Base-by-base conservation (phyloP, 2,888 invertebrate genomes). In the Drosophila tripunctata region DNA sequence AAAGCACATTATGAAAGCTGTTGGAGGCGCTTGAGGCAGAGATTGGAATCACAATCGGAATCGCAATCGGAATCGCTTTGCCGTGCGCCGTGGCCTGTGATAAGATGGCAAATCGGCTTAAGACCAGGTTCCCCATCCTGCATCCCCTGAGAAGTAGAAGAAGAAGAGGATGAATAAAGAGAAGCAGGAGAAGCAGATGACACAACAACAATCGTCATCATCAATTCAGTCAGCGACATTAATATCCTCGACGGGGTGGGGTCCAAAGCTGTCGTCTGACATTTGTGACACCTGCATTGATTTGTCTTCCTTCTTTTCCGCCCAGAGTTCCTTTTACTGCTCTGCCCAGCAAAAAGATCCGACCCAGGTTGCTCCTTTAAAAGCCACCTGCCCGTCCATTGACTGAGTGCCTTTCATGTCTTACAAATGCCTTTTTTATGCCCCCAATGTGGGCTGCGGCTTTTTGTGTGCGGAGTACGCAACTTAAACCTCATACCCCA, bases 211-310 rank as follows among this genome's bases (percentile, higher is more conserved):
- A 80, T 86, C 82, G 82, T 78, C 82, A 86, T 82, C 82, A 82
- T 82, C 86, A 82, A 82, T 82, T 82, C 82, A 80, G 85, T 85
- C 73, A 71, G 83, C 81, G 87, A 86, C 87, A 84, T 84, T 84
- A 87, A 84, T 84, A 86, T 84, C 83, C 81, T 69, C 68, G 38
- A 52, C 24, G 52, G 27, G 65, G 52, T 51, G 66, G 31, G 27
- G 52, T 52, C 79, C 68, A 67, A 84, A 81, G 84, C 87, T 75
- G 87, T 86, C 79, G 79, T 77, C 87, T 84, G 87, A 87, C 85
- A 84, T 87, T 85, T 85, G 84, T 85, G 84, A 87, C 84, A 85
- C 84, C 84, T 85, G 84, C 84, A 85, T 85, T 85, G 84, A 85
- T 85, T 85, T 85, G 84, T 87, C 85, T 87, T 82, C 74, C 65